Base-by-base conservation (phyloP, 1,140 invertebrate genomes). In the Caenorhabditis brenneri region DNA sequence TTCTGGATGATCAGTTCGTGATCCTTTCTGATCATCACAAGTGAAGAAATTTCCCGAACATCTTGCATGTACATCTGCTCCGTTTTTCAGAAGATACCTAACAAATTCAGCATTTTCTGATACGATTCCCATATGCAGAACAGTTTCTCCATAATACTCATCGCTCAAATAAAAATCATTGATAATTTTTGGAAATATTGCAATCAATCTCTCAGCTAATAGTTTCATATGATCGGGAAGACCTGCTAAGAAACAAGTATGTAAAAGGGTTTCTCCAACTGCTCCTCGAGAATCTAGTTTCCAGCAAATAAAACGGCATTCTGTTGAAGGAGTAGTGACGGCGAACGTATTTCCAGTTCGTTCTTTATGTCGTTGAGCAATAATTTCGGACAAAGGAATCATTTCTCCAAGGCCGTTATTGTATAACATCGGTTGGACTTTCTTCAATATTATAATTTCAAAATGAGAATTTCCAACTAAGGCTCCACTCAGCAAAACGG, bases 21-120 rank as follows among this genome's bases (percentile, higher is more conserved):
- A 95, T 0, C 94, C 93, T 91, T 98, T 98, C 91, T 98, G 97
- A 91, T 99, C 97, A 92, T 98, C 96, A 0, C 96, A 95, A 80
- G 94, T 95, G 94, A 99, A 98, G 89, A 99, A 99, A 88, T 95
- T 96, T 0, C 97, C 97, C 85, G 94, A 95, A 88, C 95, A 97
- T 36, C 96, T 82, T 91, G 97, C 95, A 84, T 91, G 96, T 46
- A 95, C 94, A 90, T 97, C 94, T 0, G 95, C 95, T 9, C 96
- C 96, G 80, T 95, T 94, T 88, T 97, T 95, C 46, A 99, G 91
- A 6, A 99, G 92, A 91, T 95, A 97, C 91, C 98, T 97, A 0
- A 98, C 96, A 95, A 98, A 97, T 0, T 95, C 94, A 0, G 96
- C 95, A 91, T 99, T 96, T 91, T 99, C 97, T 91, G 98, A 98